Conservation (phyloP, 30 jellyfish, hydroid and myxozoan species). For the Phacellophora camtschatica region DNA sequence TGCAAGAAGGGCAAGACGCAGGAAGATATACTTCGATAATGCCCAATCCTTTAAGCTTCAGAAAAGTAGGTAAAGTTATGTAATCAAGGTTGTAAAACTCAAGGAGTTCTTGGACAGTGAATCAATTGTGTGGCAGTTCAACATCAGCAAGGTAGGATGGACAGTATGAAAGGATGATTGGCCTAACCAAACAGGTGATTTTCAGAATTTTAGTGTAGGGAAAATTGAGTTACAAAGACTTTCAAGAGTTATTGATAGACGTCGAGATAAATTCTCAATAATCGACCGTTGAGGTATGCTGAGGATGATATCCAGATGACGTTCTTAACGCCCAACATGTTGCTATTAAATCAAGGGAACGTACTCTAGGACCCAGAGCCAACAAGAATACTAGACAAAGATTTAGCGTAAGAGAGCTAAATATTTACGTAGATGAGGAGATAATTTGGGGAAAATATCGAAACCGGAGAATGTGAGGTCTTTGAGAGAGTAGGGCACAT, state of each 20-base stretch:
- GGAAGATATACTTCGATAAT: not conserved
- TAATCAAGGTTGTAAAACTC: not conserved
- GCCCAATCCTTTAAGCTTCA: not conserved
- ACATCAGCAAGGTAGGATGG: not conserved
- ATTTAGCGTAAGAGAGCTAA: constrained; percentile 51
- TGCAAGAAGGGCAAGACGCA: not conserved
- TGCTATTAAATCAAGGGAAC: constrained; percentile 1
- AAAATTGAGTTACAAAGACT: too few species aligned
- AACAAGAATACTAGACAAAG: constrained; percentile 5
- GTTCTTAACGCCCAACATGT: constrained; percentile 47
- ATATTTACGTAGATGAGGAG: constrained; percentile 30
- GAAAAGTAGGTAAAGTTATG: too few species aligned
- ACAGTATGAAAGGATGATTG: not conserved
- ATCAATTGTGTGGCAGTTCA: too few species aligned
- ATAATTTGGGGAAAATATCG: constrained; percentile 52
- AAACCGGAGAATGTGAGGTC: constrained; percentile 26
- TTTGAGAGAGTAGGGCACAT: not conserved
- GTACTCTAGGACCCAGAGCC: not conserved
- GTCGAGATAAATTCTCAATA: too few species aligned
- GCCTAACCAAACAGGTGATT: not conserved
- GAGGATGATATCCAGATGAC: too few species aligned
- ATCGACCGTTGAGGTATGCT: too few species aligned
- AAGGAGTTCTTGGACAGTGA: not conserved
- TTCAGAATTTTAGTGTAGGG: not conserved
- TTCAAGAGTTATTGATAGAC: too few species aligned